Percentiles rank a stretch among this genome's conserved stretches.
phyloP scores from a whole-genome alignment of 37 sponge, comb jelly and placozoan genomes.

The Haliclona indistincta region DNA sequence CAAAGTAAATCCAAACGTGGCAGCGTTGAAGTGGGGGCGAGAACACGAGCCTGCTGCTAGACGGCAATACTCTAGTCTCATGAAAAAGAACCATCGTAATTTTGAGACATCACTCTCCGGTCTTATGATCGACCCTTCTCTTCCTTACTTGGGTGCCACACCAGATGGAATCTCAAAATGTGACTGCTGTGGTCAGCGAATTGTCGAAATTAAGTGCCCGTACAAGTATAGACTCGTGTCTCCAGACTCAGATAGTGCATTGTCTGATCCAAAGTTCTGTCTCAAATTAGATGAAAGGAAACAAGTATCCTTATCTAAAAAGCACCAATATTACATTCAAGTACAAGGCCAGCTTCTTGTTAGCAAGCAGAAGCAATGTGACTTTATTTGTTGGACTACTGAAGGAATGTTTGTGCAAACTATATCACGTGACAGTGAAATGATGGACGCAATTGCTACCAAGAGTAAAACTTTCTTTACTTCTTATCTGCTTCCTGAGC shows the following conservation, averaged over 20 bases:
- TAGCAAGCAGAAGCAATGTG: background rate
- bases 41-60: background rate
- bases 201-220: background rate
- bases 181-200: background rate
- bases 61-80: background rate
- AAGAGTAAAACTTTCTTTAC: too few relatives aligned
- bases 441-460: too few relatives aligned
- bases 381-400: conserved; percentile 4
- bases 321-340: background rate
- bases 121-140: background rate
- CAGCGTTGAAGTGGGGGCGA: background rate
- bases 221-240: background rate
- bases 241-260: background rate
- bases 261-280: background rate
- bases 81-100: background rate
- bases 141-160: background rate
- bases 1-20: background rate
- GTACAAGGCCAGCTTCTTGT: background rate
- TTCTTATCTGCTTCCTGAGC: background rate
- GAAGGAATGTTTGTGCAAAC: background rate
- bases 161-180: background rate
- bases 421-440: background rate
- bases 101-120: background rate
- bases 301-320: background rate
- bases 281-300: background rate